Percentiles rank a stretch among this genome's conserved stretches.
Evolutionary conservation across 2,797 vertebrate genomes (phyloP).

Genomic region (Pseudochaenichthys georgianus): DNA sequence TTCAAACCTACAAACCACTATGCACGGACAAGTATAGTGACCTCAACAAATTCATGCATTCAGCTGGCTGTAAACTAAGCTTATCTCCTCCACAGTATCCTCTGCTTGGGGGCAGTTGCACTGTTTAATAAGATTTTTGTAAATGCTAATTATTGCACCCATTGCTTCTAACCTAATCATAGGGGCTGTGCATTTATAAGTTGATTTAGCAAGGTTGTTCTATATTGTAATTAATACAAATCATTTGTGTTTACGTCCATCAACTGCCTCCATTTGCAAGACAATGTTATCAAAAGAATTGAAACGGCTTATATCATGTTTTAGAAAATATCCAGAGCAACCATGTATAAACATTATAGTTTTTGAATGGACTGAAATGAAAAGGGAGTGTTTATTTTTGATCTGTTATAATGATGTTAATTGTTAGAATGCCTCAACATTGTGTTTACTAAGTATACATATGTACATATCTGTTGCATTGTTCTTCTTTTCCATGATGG

Average conservation of each 20-base stretch:
- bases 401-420: conserved; percentile 52
- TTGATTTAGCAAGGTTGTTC: conserved; percentile 34
- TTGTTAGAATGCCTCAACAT: conserved; percentile 41
- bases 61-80: conserved; percentile 49
- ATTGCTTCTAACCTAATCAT: conserved; percentile 72
- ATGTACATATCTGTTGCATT: conserved; percentile 75
- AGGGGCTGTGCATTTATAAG: conserved; percentile 57
- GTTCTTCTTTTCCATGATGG: conserved; percentile 53
- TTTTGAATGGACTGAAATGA: conserved; percentile 48
- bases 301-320: conserved; percentile 44
- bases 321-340: conserved; percentile 38
- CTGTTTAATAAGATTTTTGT: conserved; percentile 64
- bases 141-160: conserved; percentile 65
- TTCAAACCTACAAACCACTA: conserved; percentile 38
- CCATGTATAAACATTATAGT: conserved; percentile 41
- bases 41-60: conserved; percentile 66
- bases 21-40: conserved; percentile 38
- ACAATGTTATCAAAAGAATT: conserved; percentile 61
- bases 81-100: conserved; percentile 23
- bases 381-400: conserved; percentile 63
- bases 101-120: conserved; percentile 19
- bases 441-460: conserved; percentile 54
- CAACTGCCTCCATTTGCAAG: conserved; percentile 74
- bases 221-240: conserved; percentile 61
- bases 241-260: conserved; percentile 65